Conservation (phyloP, 2,888 invertebrate species). For the Venusia cambrica region DNA sequence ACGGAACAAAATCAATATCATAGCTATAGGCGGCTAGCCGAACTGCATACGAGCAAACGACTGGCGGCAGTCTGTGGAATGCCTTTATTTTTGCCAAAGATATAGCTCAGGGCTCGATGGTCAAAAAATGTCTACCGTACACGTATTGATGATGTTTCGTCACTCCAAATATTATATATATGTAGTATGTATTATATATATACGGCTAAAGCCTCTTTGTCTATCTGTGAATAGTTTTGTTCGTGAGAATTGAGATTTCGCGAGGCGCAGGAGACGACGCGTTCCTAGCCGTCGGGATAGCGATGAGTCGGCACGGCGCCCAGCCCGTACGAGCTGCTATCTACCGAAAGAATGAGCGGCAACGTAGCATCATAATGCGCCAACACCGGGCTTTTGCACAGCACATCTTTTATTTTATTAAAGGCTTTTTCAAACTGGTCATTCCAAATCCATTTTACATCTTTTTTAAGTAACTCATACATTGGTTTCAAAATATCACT, state of each 20-base stretch:
- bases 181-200: too few relatives aligned
- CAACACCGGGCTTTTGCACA: conserved; percentile 16
- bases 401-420: conserved; percentile 10
- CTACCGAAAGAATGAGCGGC: conserved; percentile 25
- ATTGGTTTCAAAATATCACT: conserved; percentile 27
- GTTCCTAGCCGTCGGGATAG: conserved; percentile 21
- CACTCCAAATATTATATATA: too few relatives aligned
- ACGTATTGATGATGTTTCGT: too few relatives aligned
- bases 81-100: neutral
- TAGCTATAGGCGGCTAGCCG: neutral
- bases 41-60: neutral
- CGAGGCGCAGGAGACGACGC: conserved; percentile 16
- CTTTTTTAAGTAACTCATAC: conserved; percentile 22
- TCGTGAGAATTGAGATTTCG: conserved; percentile 5
- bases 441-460: conserved; percentile 20
- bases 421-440: conserved; percentile 16
- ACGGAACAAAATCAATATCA: too few relatives aligned
- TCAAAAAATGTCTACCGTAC: too few relatives aligned
- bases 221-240: neutral
- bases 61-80: neutral
- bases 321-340: conserved; percentile 25
- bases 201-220: conserved; percentile 1
- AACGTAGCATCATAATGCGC: conserved; percentile 25
- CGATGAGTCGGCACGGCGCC: conserved; percentile 30
- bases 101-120: too few relatives aligned